Conservation (phyloP, 2,888 invertebrate species). For the Odontocolon sp. region DNA sequence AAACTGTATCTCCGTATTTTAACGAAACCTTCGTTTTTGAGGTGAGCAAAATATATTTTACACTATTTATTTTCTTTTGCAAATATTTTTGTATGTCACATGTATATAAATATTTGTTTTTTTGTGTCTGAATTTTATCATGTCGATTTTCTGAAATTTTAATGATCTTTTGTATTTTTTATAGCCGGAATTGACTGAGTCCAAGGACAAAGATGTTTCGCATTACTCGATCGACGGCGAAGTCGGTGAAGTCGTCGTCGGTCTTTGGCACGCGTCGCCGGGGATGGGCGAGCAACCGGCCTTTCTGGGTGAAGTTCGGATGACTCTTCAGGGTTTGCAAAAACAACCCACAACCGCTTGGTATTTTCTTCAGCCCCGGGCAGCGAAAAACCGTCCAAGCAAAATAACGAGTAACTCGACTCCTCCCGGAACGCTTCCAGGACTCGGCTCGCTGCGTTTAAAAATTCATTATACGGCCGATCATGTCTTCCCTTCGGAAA, state of each 20-base stretch:
- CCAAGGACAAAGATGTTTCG: constrained; percentile 77
- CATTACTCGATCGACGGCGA: constrained; percentile 83
- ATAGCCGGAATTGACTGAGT: constrained; percentile 75
- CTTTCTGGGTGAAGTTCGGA: constrained; percentile 93
- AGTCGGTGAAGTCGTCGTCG: constrained; percentile 90
- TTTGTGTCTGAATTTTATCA: no score
- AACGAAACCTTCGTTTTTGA: constrained; percentile 93
- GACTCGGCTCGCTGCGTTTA: constrained; percentile 91
- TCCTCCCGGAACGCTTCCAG: constrained; percentile 88
- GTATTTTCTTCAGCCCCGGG: constrained; percentile 90
- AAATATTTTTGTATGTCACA: background rate
- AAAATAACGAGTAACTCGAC: constrained; percentile 85
- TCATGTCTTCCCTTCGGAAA: constrained; percentile 92
- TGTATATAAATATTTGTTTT: no score
- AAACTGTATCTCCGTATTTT: constrained; percentile 94
- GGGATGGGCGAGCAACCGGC: constrained; percentile 89
- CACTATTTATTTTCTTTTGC: no score
- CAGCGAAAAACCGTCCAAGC: constrained; percentile 83
- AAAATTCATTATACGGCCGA: constrained; percentile 94
- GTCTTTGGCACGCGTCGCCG: constrained; percentile 93
- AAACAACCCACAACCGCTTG: constrained; percentile 88
- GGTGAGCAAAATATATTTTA: no score
- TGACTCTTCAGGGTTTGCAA: constrained; percentile 87
- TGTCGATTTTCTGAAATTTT: background rate
- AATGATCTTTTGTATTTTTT: constrained; percentile 35